Evolutionary conservation across 2,113 vertebrate species (phyloP), one percentile per base, ranked within the genome.

Genomic region (Etheostoma spectabile): DNA sequence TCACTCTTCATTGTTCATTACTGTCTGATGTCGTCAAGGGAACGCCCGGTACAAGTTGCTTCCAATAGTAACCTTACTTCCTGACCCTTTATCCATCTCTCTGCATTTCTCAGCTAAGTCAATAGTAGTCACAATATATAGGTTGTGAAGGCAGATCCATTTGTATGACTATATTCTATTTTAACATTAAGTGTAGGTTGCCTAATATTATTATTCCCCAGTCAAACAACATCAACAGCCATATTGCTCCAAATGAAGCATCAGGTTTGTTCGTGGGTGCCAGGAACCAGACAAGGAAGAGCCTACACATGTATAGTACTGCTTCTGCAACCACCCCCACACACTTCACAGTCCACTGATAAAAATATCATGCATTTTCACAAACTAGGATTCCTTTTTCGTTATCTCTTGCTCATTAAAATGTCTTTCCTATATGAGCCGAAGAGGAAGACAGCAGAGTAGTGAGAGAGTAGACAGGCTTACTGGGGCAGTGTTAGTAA

Each of bases 1-100:
- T 86, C 79, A 69, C 75, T 89, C 88, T 93, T 93, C 89, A 90
- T 85, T 82, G 80, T 88, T 91, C 79, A 90, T 92, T 92, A 88
- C 55, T 21, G 70, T 63, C 60, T 56, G 49, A 65, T 55, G 78
- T 74, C 24, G 45, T 63, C 6, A 64, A 79, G 80, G 65, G 67
- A 83, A 79, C 76, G 79, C 38, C 38, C 48, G 10, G 57, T 48
- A 30, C 56, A 7, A 55, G 60, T 62, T 60, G 21, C 74, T 76
- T 82, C 60, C 66, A 59, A 77, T 57, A 69, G 70, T 81, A 81
- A 45, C 55, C n/a, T 46, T 21, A 72, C 64, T 74, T 74, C 42
- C 73, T 75, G 59, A 71, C 61, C 64, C 51, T 51, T 3, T 38
- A 33, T 65, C 35, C 12, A 52, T 79, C 55, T 15, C 27, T 64